Base-by-base conservation (phyloP, 1,140 invertebrate genomes). In the Calliopsis andreniformis region DNA sequence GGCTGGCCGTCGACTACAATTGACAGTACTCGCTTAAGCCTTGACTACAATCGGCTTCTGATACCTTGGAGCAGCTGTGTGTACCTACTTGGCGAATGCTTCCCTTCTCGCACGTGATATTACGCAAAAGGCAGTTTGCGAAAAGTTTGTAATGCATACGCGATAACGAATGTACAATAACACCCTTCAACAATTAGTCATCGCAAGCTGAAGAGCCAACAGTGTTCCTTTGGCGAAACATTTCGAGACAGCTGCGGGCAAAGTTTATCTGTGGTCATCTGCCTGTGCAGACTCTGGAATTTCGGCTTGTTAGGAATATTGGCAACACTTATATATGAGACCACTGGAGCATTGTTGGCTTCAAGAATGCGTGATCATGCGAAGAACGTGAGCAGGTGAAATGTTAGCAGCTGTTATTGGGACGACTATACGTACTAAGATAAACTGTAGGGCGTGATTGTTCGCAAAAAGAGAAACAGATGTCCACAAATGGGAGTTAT, bases 61-160 rank as follows among this genome's bases (percentile, higher is more conserved):
- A 61, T 59, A 59, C 25, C 23, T 30, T 0, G 2, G 30, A n/a
- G 42, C 68, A 70, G 55, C 42, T 70, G 68, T 35, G 55, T 35
- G 55, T 70, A 35, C 30, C 6, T 30, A 16, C 7, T 23, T 20
- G 3, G 39, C 20, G 18, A 61, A 61, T 23, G 7, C 14, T 20
- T 47, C 8, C 16, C 25, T 47, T 35, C 28, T 30, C 28, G 12
- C 8, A 43, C 4, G 12, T 35, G 51, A 43, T 45, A 45, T 14
- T 23, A 23, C n/a, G n/a, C 56, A 42, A n/a, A 20, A 8, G 2
- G 16, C 3, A 6, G 39, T 32, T 3, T 30, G n/a, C 2, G n/a
- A 42, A 32, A 39, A n/a, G 2, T 59, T 3, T n/a, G 10, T 4
- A 18, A n/a, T 10, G 8, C 32, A 4, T n/a, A 3, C 2, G 8